Conservation (phyloP, 2,797 vertebrate genomes). For the Saguinus oedipus region DNA sequence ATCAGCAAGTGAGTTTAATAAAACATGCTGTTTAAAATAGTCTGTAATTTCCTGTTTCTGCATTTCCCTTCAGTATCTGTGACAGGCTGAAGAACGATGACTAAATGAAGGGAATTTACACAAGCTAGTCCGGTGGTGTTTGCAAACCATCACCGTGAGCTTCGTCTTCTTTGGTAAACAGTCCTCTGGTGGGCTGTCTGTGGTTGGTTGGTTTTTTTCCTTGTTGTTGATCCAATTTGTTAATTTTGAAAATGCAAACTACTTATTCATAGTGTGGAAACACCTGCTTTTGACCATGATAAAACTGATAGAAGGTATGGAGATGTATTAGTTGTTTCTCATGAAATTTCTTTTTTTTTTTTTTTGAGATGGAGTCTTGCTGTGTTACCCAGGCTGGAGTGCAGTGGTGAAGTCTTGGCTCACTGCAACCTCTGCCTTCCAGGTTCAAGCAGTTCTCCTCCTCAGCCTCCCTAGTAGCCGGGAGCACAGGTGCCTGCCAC, state of each 20-base stretch:
- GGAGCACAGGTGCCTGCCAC: no score
- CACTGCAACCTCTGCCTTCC: no score
- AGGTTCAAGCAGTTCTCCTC: no score
- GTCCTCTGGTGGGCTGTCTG: conserved; percentile 76
- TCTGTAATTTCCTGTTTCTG: conserved; percentile 86
- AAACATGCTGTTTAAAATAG: conserved; percentile 83
- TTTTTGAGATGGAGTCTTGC: no score
- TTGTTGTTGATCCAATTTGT: conserved; percentile 74
- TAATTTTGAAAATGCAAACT: conserved; percentile 65
- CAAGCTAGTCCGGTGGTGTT: conserved; percentile 82
- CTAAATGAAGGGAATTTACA: conserved; percentile 83
- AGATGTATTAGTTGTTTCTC: conserved; percentile 46
- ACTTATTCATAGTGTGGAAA: conserved; percentile 45
- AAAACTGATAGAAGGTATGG: conserved; percentile 5
- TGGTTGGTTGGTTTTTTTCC: conserved; percentile 27
- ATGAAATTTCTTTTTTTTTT: neutral
- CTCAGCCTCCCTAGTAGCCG: no score
- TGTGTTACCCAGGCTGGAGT: no score
- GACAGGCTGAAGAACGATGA: conserved; percentile 83
- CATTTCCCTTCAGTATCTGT: conserved; percentile 82
- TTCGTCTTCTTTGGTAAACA: conserved; percentile 82
- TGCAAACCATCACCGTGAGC: conserved; percentile 82
- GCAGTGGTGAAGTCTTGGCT: no score
- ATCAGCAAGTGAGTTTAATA: conserved; percentile 83
- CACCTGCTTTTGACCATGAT: conserved; percentile 66